Conservation (phyloP, 2,888 invertebrate genomes). For the Dasysyrphus tricinctus region DNA sequence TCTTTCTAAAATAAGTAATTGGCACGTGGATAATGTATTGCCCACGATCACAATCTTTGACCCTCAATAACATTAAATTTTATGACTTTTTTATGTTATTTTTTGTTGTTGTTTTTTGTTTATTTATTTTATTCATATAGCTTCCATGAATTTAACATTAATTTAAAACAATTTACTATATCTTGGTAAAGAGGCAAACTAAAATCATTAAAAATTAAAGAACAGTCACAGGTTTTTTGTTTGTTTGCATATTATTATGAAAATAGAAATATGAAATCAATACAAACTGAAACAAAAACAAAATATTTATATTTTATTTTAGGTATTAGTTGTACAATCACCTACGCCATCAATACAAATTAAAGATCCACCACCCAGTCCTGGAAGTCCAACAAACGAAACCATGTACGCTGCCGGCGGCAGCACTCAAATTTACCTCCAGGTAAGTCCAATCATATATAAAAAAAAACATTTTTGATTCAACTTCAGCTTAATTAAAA, state of each 20-base stretch:
- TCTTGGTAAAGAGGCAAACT: slow-evolving; percentile 53
- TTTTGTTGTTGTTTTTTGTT: not conserved
- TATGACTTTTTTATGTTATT: slow-evolving; percentile 31
- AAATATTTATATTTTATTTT: slow-evolving; percentile 56
- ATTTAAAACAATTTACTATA: slow-evolving; percentile 8
- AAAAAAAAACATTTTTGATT: not conserved
- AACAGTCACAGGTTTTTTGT: not conserved
- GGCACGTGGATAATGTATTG: slow-evolving; percentile 62
- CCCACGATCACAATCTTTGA: slow-evolving; percentile 41
- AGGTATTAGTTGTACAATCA: slow-evolving; percentile 83
- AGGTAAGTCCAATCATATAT: slow-evolving; percentile 81
- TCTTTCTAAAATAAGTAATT: slow-evolving; percentile 20
- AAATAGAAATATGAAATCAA: slow-evolving; percentile 42
- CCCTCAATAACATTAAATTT: slow-evolving; percentile 42
- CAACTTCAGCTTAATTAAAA: slow-evolving; percentile 25
- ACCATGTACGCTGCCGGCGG: slow-evolving; percentile 84
- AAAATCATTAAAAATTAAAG: not conserved
- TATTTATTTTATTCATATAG: slow-evolving; percentile 18
- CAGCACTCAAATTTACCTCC: slow-evolving; percentile 84
- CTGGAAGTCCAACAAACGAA: slow-evolving; percentile 82
- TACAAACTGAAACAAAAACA: slow-evolving; percentile 11
- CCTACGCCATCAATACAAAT: slow-evolving; percentile 81
- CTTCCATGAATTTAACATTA: slow-evolving; percentile 9
- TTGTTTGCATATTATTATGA: not conserved
- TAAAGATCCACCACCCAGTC: slow-evolving; percentile 82